Base-by-base conservation (phyloP, 2,797 vertebrate species). In the Ctenochaetus hawaiiensis region DNA sequence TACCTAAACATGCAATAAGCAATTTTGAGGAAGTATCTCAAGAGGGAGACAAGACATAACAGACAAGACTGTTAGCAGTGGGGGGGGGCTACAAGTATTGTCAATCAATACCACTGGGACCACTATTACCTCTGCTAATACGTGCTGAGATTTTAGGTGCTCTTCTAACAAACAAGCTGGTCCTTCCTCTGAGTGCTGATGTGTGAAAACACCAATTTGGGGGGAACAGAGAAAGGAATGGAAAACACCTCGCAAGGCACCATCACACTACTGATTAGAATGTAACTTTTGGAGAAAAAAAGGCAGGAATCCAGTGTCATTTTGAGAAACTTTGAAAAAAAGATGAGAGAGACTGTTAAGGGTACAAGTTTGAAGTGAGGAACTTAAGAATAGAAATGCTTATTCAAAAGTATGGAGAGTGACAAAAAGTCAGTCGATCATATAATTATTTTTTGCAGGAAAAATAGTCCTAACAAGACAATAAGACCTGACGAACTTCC, bases 141-240 rank as follows among this genome's bases (percentile, higher is more conserved):
- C 45, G n/a, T 59, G 22, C 11, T 11, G 17, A 39, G 49, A 66
- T 44, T 44, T 43, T 34, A 57, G 30, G 11, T 0, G 44, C 39
- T 58, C 26, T 70, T 16, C 6, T 34, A 53, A 64, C 51, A 71
- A 52, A 20, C 49, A 64, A 67, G 8, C 0, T 4, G 6, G 6
- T 13, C 43, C 3, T 2, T 39, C 54, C 8, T 43, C 68, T 65
- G 49, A 44, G 66, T 72, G 67, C 60, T 44, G 8, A 48, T 43
- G 69, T 60, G 47, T 63, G 37, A 64, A 75, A 81, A 66, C 0
- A 4, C 0, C 18, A 58, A 52, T 72, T 76, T 41, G 37, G 12
- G 3, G 1, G 45, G 20, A 16, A 16, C 17, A 5, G 2, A 34
- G 20, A 30, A 43, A 66, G 47, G 5, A 44, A 34, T 22, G 14